phyloP scores from a whole-genome alignment of 2,888 invertebrate species.

The Pocota personata region DNA sequence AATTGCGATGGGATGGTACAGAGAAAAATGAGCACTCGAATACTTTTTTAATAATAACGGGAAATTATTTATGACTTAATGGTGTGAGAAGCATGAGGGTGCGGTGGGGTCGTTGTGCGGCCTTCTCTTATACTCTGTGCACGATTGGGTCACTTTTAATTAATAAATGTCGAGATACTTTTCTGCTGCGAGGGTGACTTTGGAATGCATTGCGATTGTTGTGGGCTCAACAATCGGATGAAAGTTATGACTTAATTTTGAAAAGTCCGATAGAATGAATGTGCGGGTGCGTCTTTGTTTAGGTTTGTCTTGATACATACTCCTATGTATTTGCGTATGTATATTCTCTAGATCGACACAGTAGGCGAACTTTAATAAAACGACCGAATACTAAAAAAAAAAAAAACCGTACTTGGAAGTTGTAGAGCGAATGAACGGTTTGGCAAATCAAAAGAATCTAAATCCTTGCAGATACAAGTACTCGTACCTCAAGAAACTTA shows the following conservation, averaged over 20 bases:
- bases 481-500: too few relatives aligned
- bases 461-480: too few relatives aligned
- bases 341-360: too few relatives aligned
- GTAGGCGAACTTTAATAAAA: too few relatives aligned
- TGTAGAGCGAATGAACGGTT: too few relatives aligned
- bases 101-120: not conserved
- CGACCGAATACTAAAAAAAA: too few relatives aligned
- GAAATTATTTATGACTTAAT: constrained; percentile 67
- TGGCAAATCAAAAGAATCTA: too few relatives aligned
- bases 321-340: too few relatives aligned
- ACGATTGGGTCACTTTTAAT: constrained; percentile 70
- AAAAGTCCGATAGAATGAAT: too few relatives aligned
- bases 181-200: not conserved
- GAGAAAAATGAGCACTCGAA: constrained; percentile 72
- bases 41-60: constrained; percentile 73
- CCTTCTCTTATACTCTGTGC: not conserved
- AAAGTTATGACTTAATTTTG: not conserved
- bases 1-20: constrained; percentile 62
- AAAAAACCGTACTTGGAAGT: too few relatives aligned
- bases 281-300: too few relatives aligned
- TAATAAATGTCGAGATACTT: constrained; percentile 60
- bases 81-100: constrained; percentile 5
- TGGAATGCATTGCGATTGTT: not conserved
- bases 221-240: not conserved
- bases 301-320: too few relatives aligned